Evolutionary conservation across 2,797 vertebrate genomes (phyloP), one percentile per base, ranked within the genome.

Genomic region (Emydoidea blandingii): DNA sequence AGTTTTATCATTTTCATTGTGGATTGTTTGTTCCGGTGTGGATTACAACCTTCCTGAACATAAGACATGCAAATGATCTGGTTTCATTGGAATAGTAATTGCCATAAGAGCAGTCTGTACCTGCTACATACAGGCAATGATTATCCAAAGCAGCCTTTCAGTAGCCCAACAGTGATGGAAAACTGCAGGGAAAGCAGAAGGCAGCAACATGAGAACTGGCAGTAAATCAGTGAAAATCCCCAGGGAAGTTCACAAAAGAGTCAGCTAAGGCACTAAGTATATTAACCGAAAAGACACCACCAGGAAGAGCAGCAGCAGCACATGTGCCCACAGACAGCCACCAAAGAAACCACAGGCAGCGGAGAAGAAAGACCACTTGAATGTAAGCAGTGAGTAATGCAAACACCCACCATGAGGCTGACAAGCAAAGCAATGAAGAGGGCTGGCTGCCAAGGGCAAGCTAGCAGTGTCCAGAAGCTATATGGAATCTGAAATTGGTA

Each of bases 91-190:
- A 52, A n/a, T 57, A 44, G 52, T 72, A 56, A 49, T 92, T 87
- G 93, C 50, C 29, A 84, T 41, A 2, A 88, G 79, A 87, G 62
- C 52, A 92, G 21, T 8, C 49, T 62, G 14, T 50, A 76, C 50
- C 93, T 93, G 21, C 87, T 84, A 62, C 14, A 80, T n/a, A 50
- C 84, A 91, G 94, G 87, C 37, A 50, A 44, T 25, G 49, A 50
- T 91, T 91, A 95, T 97, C 65, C 54, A 79, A 52, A 94, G 50
- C 47, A 90, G 49, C 57, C 76, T 86, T 92, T 93, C 74, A 81
- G 68, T 82, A 72, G 37, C 49, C 29, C 27, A 23, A 62, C 41
- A 62, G 25, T 49, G 76, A 57, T 78, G 31, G 34, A 49, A 93
- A 96, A 68, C 52, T 85, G 53, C 0, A 1, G 52, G 23, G 87